Percentiles rank a stretch among this genome's conserved stretches.
These are phyloP conservation scores for Drosophila micromelanica DNA, from an alignment of 1,140 invertebrate genomes.

Conservation along the genomic window DNA sequence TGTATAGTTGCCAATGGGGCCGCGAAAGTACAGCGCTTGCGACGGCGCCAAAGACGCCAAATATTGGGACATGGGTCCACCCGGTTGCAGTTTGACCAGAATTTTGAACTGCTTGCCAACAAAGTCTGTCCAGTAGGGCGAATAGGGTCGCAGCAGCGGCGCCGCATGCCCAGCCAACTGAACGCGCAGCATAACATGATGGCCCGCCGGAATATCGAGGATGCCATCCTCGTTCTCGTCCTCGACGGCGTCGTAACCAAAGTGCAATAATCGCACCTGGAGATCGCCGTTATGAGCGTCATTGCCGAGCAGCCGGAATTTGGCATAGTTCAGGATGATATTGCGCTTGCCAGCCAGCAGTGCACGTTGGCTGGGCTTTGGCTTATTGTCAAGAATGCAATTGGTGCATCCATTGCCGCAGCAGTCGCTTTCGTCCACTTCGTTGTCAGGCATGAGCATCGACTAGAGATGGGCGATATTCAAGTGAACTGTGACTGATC, in stretches of 20 bases:
- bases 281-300: conserved; percentile 15
- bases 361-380: conserved; percentile 43
- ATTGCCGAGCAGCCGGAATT: conserved; percentile 53
- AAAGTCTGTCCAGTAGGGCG: conserved; percentile 73
- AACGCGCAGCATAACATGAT: conserved; percentile 75
- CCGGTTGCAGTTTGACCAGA: conserved; percentile 65
- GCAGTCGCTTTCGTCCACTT: conserved; percentile 58
- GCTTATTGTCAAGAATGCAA: conserved; percentile 73
- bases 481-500: no score
- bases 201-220: conserved; percentile 70
- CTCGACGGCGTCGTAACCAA: conserved; percentile 19
- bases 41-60: conserved; percentile 31
- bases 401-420: conserved; percentile 82
- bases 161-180: conserved; percentile 2
- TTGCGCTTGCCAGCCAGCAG: conserved; percentile 61
- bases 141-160: conserved; percentile 66
- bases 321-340: conserved; percentile 55
- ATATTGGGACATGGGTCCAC: conserved; percentile 66
- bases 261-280: conserved; percentile 61
- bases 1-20: conserved; percentile 69
- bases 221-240: conserved; percentile 31
- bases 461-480: conserved; percentile 24
- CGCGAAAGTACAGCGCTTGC: conserved; percentile 71
- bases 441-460: conserved; percentile 10
- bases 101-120: conserved; percentile 67